phyloP scores from a whole-genome alignment of 2,797 vertebrate genomes.

The Taeniopygia guttata region DNA sequence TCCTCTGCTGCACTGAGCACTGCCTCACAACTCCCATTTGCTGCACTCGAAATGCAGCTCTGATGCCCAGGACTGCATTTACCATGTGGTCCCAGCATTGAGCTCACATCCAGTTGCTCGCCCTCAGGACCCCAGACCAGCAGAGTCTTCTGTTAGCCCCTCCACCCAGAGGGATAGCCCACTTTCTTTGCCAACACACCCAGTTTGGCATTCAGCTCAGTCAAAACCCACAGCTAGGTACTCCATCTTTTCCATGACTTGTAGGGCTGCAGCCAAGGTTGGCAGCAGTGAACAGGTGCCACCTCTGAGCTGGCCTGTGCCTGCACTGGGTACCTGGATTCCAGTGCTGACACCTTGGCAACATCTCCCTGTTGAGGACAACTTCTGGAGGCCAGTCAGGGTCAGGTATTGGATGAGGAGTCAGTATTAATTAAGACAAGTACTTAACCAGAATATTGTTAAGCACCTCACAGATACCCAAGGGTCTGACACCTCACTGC shows the following conservation, averaged over 20 bases:
- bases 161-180: background rate
- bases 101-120: background rate
- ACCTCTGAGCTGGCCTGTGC: background rate
- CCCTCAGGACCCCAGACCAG: background rate
- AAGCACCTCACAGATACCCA: background rate
- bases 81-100: fast-evolving
- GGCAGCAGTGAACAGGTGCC: fast-evolving
- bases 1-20: background rate
- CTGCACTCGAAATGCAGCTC: background rate
- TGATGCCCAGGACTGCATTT: background rate
- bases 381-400: background rate
- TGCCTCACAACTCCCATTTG: background rate
- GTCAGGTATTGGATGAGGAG: background rate
- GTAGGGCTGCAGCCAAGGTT: background rate
- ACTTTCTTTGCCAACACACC: background rate
- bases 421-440: background rate
- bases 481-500: background rate
- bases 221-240: background rate
- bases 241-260: background rate
- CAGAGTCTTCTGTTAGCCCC: background rate
- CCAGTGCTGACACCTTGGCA: background rate
- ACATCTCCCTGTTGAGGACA: background rate
- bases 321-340: background rate
- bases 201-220: background rate
- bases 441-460: background rate